phyloP scores from a whole-genome alignment of 2,888 invertebrate species.

The Octodonta nipae region DNA sequence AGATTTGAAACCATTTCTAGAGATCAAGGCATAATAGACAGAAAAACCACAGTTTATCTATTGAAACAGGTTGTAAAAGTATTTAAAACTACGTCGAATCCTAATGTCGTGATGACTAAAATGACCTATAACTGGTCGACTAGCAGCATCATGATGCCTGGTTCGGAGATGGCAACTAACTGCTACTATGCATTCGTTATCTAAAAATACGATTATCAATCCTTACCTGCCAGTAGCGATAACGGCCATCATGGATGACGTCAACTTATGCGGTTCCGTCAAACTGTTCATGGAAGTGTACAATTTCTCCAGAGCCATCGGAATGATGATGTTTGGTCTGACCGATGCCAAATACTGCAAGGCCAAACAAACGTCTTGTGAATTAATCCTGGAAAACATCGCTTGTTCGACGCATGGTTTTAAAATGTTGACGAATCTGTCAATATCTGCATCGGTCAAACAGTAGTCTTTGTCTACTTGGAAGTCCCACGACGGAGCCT shows the following conservation, averaged over 20 bases:
- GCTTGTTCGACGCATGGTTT: slow-evolving; percentile 62
- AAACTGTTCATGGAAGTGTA: slow-evolving; percentile 70
- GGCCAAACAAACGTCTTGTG: slow-evolving; percentile 48
- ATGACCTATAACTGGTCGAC: too few species aligned
- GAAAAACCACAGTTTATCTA: too few species aligned
- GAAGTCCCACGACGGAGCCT: slow-evolving; percentile 52
- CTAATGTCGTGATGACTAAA: too few species aligned
- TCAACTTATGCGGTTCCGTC: slow-evolving; percentile 76
- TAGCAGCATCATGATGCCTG: too few species aligned
- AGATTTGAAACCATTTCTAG: too few species aligned
- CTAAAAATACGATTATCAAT: background rate
- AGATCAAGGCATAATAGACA: too few species aligned
- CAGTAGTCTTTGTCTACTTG: slow-evolving; percentile 52
- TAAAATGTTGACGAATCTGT: slow-evolving; percentile 63
- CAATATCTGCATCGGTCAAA: slow-evolving; percentile 67
- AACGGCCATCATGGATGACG: slow-evolving; percentile 57
- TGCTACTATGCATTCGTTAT: too few species aligned
- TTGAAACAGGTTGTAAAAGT: too few species aligned
- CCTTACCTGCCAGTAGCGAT: slow-evolving; percentile 49
- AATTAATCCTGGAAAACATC: slow-evolving; percentile 61
- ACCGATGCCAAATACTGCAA: slow-evolving; percentile 65
- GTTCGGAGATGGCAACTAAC: too few species aligned
- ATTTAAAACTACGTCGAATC: too few species aligned
- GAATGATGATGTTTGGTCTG: slow-evolving; percentile 70
- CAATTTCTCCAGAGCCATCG: slow-evolving; percentile 67